These are phyloP conservation scores for Porites lutea DNA, from an alignment of 64 coral and sea anemone species.

Conservation along the genomic window DNA sequence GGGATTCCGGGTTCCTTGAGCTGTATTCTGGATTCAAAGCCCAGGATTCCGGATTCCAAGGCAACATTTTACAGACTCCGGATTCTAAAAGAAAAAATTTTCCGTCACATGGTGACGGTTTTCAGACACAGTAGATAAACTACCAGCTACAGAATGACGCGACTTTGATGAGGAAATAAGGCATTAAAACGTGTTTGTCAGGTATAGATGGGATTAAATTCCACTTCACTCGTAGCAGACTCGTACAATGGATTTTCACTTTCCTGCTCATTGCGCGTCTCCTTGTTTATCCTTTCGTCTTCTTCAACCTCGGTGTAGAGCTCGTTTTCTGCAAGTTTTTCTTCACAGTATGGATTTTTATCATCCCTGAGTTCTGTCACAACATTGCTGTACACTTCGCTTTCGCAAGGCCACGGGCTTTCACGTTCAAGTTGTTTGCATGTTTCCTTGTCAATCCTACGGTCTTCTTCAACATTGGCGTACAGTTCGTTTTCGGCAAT, in stretches of 20 bases:
- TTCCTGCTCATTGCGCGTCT: not conserved
- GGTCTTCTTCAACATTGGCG: not conserved
- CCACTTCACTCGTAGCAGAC: not conserved
- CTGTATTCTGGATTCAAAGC: no score
- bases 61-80: no score
- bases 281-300: not conserved
- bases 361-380: no score
- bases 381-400: no score
- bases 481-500: not conserved
- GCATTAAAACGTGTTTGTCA: not conserved
- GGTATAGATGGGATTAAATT: not conserved
- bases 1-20: no score
- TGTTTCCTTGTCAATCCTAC: no score
- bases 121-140: no score
- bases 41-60: no score
- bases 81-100: no score
- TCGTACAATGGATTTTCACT: conserved; percentile 1
- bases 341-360: no score
- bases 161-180: not conserved
- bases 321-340: not conserved
- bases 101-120: no score
- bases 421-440: not conserved
- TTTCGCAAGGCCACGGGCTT: not conserved
- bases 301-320: not conserved
- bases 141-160: no score